phyloP scores from a whole-genome alignment of 2,888 invertebrate species.

The Ornithoptera priamus region DNA sequence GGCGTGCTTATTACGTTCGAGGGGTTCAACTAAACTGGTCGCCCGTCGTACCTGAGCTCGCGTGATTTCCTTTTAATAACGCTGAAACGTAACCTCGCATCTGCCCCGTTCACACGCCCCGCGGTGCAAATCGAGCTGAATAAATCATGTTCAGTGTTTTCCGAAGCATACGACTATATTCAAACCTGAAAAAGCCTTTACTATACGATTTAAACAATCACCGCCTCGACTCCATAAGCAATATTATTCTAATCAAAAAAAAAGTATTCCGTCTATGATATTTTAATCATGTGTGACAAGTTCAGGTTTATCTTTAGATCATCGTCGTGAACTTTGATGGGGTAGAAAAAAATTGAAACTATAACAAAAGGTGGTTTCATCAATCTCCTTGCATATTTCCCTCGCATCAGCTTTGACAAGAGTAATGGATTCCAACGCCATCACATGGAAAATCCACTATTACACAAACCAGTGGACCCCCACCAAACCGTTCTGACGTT shows the following conservation, averaged over 20 bases:
- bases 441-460: conserved; percentile 6
- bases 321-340: too few relatives aligned
- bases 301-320: too few relatives aligned
- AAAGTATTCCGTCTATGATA: too few relatives aligned
- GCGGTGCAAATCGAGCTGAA: conserved; percentile 33
- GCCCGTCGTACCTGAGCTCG: neutral
- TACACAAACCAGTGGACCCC: conserved; percentile 4
- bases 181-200: neutral
- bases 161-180: conserved; percentile 2
- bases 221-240: too few relatives aligned
- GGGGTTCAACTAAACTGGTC: conserved; percentile 6
- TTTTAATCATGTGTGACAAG: too few relatives aligned
- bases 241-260: too few relatives aligned
- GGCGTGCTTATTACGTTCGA: conserved; percentile 23
- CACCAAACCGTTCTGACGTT: conserved; percentile 8
- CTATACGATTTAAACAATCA: too few relatives aligned
- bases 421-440: conserved; percentile 3
- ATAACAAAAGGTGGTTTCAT: neutral
- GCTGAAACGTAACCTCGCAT: conserved; percentile 25
- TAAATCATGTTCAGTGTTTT: conserved; percentile 34
- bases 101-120: conserved; percentile 31
- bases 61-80: conserved; percentile 29
- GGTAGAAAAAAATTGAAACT: too few relatives aligned
- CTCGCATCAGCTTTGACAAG: conserved; percentile 3
- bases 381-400: neutral